Percentiles rank a stretch among this genome's conserved stretches.
Conservation (phyloP, 1,140 invertebrate species). For the Platyscapa corneri region DNA sequence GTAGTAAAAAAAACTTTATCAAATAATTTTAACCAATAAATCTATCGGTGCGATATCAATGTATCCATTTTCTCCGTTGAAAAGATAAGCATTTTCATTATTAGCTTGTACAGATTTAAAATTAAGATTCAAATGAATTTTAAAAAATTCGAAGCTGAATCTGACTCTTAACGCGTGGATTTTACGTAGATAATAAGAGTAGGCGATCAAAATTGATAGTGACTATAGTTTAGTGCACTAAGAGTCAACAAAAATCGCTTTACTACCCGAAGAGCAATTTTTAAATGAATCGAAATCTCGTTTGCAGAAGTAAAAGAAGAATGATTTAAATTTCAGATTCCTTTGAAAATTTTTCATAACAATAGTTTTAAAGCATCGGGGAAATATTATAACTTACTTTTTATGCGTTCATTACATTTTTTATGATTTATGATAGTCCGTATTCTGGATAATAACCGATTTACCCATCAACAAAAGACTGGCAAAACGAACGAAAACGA, state of each 20-base stretch:
- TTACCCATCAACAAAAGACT: background rate
- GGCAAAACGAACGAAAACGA: background rate
- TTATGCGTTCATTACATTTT: conserved; percentile 18
- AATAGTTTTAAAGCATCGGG: background rate
- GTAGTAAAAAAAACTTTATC: too few relatives aligned
- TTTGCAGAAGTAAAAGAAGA: background rate
- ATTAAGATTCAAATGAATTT: too few relatives aligned
- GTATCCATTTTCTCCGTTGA: too few relatives aligned
- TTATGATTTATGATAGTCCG: conserved; percentile 4
- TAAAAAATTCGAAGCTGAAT: too few relatives aligned
- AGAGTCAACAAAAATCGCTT: background rate
- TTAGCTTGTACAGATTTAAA: too few relatives aligned
- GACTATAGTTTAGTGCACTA: background rate
- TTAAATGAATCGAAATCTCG: background rate
- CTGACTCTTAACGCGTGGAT: too few relatives aligned
- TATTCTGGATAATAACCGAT: conserved; percentile 33
- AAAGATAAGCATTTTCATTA: too few relatives aligned
- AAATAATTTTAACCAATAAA: too few relatives aligned
- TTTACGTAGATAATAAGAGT: too few relatives aligned
- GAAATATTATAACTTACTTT: conserved; percentile 2
- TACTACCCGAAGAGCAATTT: background rate
- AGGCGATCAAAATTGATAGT: background rate
- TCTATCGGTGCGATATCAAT: too few relatives aligned
- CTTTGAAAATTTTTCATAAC: background rate
- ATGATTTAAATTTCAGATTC: background rate